A percentile compares a stretch with the other conserved stretches of the same genome.
Evolutionary conservation across 2,113 vertebrate genomes (phyloP).

Genomic region (Semnopithecus entellus): DNA sequence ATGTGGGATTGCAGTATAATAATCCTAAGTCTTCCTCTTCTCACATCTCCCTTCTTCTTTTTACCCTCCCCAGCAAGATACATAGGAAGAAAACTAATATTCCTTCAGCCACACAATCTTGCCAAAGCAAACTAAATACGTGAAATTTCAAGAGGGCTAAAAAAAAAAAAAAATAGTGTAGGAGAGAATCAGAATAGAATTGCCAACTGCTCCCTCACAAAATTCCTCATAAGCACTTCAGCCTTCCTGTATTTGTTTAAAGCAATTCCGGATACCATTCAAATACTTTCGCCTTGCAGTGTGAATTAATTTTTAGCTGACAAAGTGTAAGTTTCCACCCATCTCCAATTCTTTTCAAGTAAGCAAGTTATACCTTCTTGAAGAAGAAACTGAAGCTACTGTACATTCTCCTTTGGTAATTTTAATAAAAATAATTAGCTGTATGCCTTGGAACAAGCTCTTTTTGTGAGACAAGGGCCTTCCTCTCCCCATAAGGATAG

Average conservation of each 20-base stretch:
- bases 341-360: constrained; percentile 17
- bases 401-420: background rate
- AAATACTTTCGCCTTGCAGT: background rate
- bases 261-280: constrained; percentile 16
- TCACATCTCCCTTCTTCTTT: background rate
- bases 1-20: background rate
- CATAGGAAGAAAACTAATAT: background rate
- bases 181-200: constrained; percentile 14
- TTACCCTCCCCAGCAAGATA: background rate
- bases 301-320: constrained; percentile 65
- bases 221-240: constrained; percentile 25
- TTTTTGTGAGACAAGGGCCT: background rate
- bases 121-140: constrained; percentile 3
- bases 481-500: background rate
- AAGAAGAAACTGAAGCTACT: background rate
- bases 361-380: background rate
- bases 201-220: background rate
- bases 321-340: constrained; percentile 44
- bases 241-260: constrained; percentile 50
- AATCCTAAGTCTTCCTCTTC: background rate
- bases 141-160: constrained; percentile 17
- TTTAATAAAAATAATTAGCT: constrained; percentile 32
- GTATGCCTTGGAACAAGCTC: background rate
- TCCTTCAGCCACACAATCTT: background rate
- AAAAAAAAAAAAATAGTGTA: background rate